phyloP scores from a whole-genome alignment of 1,140 invertebrate genomes.

The Melipona quadrifasciata region DNA sequence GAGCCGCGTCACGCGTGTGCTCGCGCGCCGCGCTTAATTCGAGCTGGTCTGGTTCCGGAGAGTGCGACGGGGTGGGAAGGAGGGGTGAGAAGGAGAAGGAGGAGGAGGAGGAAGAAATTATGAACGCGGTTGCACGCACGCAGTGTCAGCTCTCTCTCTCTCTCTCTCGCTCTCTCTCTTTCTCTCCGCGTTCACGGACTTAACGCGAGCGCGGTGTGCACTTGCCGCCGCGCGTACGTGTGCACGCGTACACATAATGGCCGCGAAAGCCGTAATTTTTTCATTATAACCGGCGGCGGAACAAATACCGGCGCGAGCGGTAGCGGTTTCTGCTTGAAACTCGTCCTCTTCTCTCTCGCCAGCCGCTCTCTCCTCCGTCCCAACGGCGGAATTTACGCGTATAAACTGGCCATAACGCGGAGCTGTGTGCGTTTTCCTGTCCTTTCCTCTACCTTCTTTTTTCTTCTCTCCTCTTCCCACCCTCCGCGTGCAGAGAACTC shows the following conservation, averaged over 20 bases:
- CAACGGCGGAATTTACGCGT: conserved; percentile 12
- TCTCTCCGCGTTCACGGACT: not conserved
- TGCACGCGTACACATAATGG: conserved; percentile 44
- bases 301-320: conserved; percentile 63
- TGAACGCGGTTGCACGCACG: conserved; percentile 54
- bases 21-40: conserved; percentile 58
- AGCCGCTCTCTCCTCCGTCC: conserved; percentile 11
- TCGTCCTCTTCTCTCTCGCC: conserved; percentile 24
- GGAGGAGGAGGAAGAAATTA: conserved; percentile 40
- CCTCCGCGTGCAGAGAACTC: not conserved
- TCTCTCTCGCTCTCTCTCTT: too few relatives aligned
- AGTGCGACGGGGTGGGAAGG: not conserved
- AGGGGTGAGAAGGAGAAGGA: too few relatives aligned
- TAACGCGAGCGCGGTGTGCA: not conserved
- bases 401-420: not conserved
- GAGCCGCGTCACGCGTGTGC: conserved; percentile 56
- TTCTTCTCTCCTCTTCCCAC: too few relatives aligned
- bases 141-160: not conserved
- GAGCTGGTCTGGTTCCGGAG: conserved; percentile 37
- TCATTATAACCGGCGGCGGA: conserved; percentile 69
- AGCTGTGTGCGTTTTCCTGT: conserved; percentile 5
- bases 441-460: not conserved
- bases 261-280: conserved; percentile 73
- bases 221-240: not conserved
- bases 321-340: conserved; percentile 35